phyloP scores from a whole-genome alignment of 2,113 vertebrate genomes.

The Edolisoma coerulescens region DNA sequence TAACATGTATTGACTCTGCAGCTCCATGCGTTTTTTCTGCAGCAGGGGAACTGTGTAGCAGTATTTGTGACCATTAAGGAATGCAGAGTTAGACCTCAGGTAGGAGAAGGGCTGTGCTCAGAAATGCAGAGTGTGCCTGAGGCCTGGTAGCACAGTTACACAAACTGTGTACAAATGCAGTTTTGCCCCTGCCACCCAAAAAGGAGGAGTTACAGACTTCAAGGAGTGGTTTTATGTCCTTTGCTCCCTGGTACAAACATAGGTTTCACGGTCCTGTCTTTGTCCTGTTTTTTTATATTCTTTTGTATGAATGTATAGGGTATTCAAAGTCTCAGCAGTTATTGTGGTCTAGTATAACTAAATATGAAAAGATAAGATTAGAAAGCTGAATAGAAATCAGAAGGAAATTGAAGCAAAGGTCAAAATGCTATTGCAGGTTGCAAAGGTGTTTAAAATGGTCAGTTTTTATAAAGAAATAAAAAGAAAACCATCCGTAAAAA shows the following conservation, averaged over 20 bases:
- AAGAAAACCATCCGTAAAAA: not conserved
- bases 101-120: not conserved
- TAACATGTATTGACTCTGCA: slow-evolving; percentile 20
- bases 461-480: not conserved
- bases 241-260: not conserved
- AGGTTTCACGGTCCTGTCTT: not conserved
- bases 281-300: not conserved
- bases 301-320: not conserved
- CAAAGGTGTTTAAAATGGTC: not conserved
- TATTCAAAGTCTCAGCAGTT: not conserved
- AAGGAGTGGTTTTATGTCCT: not conserved
- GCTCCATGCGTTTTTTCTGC: not conserved
- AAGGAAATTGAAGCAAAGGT: not conserved
- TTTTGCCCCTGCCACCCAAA: not conserved
- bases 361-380: not conserved
- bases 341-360: not conserved
- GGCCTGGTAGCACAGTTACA: not conserved
- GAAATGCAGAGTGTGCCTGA: not conserved
- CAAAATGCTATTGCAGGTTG: not conserved
- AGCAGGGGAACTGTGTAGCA: not conserved
- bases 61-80: not conserved
- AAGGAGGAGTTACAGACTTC: not conserved
- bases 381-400: not conserved
- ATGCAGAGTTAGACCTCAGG: not conserved
- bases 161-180: not conserved